Percentiles rank a stretch among this genome's conserved stretches.
phyloP scores from a whole-genome alignment of 2,797 vertebrate species.

The Erethizon dorsatum region DNA sequence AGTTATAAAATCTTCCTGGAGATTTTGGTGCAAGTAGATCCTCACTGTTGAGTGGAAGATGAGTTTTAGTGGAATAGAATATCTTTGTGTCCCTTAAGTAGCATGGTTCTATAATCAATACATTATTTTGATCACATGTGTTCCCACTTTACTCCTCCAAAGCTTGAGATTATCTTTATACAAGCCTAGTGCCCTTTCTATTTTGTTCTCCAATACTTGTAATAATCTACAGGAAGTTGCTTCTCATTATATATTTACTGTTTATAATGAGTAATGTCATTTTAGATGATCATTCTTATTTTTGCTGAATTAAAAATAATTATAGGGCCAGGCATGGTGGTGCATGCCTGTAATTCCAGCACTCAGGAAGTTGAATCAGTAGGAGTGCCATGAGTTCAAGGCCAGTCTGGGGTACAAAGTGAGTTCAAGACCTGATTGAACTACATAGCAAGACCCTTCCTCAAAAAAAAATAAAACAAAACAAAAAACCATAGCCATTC shows the following conservation, averaged over 20 bases:
- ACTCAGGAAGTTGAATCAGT: neutral
- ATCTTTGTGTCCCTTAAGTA: neutral
- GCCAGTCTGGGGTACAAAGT: neutral
- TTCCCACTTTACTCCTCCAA: neutral
- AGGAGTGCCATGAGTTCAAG: neutral
- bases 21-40: neutral
- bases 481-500: neutral
- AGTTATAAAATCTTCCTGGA: conserved; percentile 1
- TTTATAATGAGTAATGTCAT: conserved; percentile 4
- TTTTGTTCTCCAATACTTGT: neutral
- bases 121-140: neutral
- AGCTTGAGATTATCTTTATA: conserved; percentile 43
- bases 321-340: neutral
- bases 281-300: conserved; percentile 22
- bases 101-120: neutral
- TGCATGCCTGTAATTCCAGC: neutral
- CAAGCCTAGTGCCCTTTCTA: neutral
- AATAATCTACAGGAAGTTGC: neutral
- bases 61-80: neutral
- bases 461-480: neutral
- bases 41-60: neutral
- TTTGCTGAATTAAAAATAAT: conserved; percentile 9
- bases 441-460: neutral
- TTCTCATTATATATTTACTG: conserved; percentile 21
- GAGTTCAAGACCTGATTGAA: neutral